Evolutionary conservation across 2,797 vertebrate species (phyloP).

Genomic region (Sebastiscus albofasciatus): DNA sequence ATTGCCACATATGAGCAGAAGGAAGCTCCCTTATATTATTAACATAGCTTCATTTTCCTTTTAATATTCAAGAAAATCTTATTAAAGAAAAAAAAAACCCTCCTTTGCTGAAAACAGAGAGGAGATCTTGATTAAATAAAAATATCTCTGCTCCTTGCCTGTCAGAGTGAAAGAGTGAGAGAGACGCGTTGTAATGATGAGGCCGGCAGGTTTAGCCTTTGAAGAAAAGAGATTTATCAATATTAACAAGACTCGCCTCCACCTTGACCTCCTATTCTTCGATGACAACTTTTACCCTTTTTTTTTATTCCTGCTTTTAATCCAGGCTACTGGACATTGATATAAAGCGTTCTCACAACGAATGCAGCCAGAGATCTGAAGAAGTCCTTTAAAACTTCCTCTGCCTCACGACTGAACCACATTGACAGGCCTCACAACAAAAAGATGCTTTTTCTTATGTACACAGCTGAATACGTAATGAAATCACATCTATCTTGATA

Average conservation of each 20-base stretch:
- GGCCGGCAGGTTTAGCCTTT: constrained; percentile 56
- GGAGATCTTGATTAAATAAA: constrained; percentile 58
- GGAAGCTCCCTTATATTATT: constrained; percentile 77
- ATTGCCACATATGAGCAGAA: constrained; percentile 74
- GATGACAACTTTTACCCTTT: constrained; percentile 5
- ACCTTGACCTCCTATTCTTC: constrained; percentile 31
- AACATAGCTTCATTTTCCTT: constrained; percentile 75
- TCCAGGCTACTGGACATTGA: constrained; percentile 24
- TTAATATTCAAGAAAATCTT: constrained; percentile 77
- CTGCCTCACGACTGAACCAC: constrained; percentile 13
- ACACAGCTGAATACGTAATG: constrained; percentile 28
- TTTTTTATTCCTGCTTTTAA: background rate
- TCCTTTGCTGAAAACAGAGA: constrained; percentile 55
- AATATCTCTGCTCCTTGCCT: constrained; percentile 47
- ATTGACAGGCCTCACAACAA: constrained; percentile 2
- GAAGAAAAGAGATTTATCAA: constrained; percentile 62
- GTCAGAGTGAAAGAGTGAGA: constrained; percentile 29
- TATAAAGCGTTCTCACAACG: background rate
- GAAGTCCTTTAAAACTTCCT: constrained; percentile 26
- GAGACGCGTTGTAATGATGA: constrained; percentile 47
- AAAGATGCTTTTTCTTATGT: background rate
- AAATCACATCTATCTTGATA: constrained; percentile 33
- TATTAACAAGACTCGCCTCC: constrained; percentile 61
- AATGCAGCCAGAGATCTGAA: constrained; percentile 23
- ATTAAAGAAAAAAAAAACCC: constrained; percentile 53